Evolutionary conservation across 2,797 vertebrate genomes (phyloP).

Genomic region (Falco biarmicus): DNA sequence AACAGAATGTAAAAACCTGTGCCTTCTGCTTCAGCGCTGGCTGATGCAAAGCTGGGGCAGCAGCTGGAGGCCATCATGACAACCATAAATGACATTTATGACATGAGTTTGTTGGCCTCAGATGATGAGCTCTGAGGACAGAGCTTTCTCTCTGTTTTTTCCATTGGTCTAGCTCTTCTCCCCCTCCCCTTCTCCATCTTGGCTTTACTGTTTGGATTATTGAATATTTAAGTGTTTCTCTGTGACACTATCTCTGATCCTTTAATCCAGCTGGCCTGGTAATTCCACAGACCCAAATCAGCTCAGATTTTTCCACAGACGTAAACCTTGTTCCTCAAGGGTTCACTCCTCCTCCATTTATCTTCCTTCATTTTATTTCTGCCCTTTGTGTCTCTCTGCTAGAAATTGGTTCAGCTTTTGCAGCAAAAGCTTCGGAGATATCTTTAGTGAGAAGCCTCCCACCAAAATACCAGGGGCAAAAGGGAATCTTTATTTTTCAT

Average conservation of each 20-base stretch:
- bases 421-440: background rate
- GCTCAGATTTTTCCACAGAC: constrained; percentile 64
- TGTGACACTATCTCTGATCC: constrained; percentile 71
- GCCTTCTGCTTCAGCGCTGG: constrained; percentile 27
- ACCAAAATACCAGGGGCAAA: constrained; percentile 4
- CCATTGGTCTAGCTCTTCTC: background rate
- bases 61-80: background rate
- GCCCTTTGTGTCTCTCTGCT: constrained; percentile 52
- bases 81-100: background rate
- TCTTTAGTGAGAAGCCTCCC: constrained; percentile 44
- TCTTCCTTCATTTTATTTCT: constrained; percentile 51
- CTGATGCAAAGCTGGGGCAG: background rate
- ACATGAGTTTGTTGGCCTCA: background rate
- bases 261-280: constrained; percentile 71
- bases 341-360: constrained; percentile 34
- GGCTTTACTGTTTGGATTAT: constrained; percentile 53
- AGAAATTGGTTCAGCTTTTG: constrained; percentile 67
- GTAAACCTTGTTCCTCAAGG: constrained; percentile 64
- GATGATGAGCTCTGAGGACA: background rate
- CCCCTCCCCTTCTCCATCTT: background rate
- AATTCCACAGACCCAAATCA: constrained; percentile 71
- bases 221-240: constrained; percentile 70
- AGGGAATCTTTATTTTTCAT: constrained; percentile 36
- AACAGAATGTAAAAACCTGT: constrained; percentile 3
- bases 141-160: background rate